phyloP scores from a whole-genome alignment of 2,797 vertebrate genomes.

The Luscinia megarhynchos region DNA sequence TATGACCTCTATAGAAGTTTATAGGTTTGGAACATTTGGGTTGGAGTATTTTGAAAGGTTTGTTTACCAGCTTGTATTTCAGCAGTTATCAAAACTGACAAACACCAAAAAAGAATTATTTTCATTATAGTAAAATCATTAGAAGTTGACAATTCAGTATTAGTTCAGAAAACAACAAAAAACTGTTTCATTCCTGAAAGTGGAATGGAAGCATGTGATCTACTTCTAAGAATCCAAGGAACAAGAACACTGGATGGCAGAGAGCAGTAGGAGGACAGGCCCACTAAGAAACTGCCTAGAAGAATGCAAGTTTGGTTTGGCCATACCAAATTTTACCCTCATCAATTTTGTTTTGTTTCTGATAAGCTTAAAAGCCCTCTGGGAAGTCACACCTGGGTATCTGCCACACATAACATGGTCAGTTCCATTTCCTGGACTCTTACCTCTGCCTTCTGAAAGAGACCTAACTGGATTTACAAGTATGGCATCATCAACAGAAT shows the following conservation, averaged over 20 bases:
- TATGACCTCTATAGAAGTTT: background rate
- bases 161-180: background rate
- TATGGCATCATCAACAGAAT: rapidly evolving
- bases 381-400: background rate
- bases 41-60: background rate
- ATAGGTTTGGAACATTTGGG: background rate
- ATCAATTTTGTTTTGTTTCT: background rate
- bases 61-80: background rate
- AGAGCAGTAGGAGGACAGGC: background rate
- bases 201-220: background rate
- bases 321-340: background rate
- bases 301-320: rapidly evolving
- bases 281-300: background rate
- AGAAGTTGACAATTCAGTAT: background rate
- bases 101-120: background rate
- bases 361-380: background rate
- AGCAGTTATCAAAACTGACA: background rate
- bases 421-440: background rate
- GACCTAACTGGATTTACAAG: background rate
- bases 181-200: background rate
- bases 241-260: background rate
- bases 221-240: background rate
- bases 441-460: background rate
- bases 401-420: background rate
- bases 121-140: background rate